Evolutionary conservation across 2,797 vertebrate species (phyloP).

Genomic region (Platalea minor): DNA sequence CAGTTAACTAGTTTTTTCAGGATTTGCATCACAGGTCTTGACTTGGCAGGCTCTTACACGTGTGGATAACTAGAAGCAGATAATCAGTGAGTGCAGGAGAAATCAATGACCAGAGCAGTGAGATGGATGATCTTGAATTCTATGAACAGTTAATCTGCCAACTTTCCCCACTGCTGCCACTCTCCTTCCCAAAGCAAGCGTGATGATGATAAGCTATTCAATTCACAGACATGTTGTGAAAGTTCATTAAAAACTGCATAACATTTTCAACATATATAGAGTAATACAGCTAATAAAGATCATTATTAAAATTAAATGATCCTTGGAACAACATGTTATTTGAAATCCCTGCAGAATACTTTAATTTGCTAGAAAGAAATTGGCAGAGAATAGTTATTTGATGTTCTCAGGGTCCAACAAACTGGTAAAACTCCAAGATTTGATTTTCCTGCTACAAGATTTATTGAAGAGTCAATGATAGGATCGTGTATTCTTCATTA

Average conservation of each 20-base stretch:
- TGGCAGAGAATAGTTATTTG: background rate
- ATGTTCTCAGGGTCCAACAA: background rate
- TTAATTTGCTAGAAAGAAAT: background rate
- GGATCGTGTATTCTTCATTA: background rate
- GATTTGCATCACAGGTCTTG: background rate
- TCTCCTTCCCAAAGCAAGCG: background rate
- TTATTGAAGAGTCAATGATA: background rate
- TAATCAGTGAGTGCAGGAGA: background rate
- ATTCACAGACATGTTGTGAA: background rate
- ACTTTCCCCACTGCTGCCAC: background rate
- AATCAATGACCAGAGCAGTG: background rate
- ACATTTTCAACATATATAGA: background rate
- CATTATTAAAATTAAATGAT: constrained; percentile 17
- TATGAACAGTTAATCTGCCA: background rate
- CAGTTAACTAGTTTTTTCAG: background rate
- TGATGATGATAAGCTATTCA: background rate
- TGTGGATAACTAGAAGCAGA: background rate
- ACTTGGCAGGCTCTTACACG: background rate
- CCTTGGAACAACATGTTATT: background rate
- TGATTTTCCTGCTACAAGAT: background rate
- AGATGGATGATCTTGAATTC: background rate
- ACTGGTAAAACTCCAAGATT: constrained; percentile 5
- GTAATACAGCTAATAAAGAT: background rate
- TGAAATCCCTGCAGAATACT: constrained; percentile 4
- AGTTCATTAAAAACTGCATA: background rate